Evolutionary conservation across 2,113 vertebrate species (phyloP), one percentile per base, ranked within the genome.

Genomic region (Rhynchomys soricoides): DNA sequence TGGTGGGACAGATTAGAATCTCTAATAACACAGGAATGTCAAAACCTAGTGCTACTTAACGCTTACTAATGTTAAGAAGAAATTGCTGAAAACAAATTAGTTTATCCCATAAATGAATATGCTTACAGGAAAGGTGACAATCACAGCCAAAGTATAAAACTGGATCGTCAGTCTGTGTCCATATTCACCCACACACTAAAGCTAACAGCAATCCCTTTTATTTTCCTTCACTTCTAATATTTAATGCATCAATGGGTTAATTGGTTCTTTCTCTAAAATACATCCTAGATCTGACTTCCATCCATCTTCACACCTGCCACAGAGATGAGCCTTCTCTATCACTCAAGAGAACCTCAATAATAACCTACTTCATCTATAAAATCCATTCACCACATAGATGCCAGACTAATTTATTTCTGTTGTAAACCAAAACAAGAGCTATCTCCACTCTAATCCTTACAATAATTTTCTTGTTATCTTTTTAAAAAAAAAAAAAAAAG

Each of bases 11-110:
- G 17, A 62, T 2, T 40, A 6, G 64, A 52, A 2, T 88, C 73
- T 96, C 34, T 52, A 24, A 11, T 68, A 70, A 45, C 34, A 2
- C 31, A 85, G 68, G 97, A 81, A 89, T 94, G 90, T 1, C 73
- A 31, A 88, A 92, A 95, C 0, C 3, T 62, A 78, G 13, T 89
- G 7, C 31, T 75, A 87, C 1, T 34, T 68, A 92, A 45, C 40
- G 5, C 26, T 26, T 62, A 9, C 21, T 92, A 52, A 79, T 73
- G 15, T 88, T 86, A 83, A 57, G 22, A 81, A 96, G 45, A 89
- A 91, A 95, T 90, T 52, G 40, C 10, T 90, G 70, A 82, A 96
- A 94, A 90, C 75, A 74, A 86, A 95, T 78, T 87, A 91, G 57
- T 12, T 52, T 87, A 68, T 88, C 24, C 77, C 90, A 68, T 85